phyloP scores from a whole-genome alignment of 2,888 invertebrate species.

The Lamellibrachia columna region DNA sequence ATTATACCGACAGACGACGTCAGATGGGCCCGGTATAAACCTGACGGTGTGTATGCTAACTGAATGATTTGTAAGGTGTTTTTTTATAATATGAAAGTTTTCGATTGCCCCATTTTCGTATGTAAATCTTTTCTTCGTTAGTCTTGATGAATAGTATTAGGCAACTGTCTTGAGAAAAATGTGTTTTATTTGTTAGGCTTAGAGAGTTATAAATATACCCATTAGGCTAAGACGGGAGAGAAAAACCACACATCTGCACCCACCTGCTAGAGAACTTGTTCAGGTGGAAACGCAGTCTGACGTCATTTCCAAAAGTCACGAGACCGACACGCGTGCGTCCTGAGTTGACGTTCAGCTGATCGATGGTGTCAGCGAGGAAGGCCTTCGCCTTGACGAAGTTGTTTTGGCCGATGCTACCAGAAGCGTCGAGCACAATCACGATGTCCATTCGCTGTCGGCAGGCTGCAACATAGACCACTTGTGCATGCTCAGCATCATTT shows the following conservation, averaged over 20 bases:
- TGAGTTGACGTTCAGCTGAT: not conserved
- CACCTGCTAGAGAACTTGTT: conserved; percentile 14
- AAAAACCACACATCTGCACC: not conserved
- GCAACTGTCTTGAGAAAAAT: too few species aligned
- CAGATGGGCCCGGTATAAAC: too few species aligned
- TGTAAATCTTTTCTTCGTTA: too few species aligned
- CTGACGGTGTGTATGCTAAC: too few species aligned
- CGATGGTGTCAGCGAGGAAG: conserved; percentile 11
- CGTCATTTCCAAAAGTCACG: conserved; percentile 25
- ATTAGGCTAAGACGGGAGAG: not conserved
- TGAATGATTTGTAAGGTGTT: too few species aligned
- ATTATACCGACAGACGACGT: too few species aligned
- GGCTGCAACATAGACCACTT: not conserved
- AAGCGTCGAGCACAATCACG: conserved; percentile 27
- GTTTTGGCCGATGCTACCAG: conserved; percentile 24
- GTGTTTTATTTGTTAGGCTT: not conserved
- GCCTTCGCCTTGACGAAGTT: conserved; percentile 23
- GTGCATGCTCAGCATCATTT: not conserved
- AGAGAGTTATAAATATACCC: not conserved
- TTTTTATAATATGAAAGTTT: too few species aligned
- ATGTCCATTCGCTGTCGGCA: not conserved
- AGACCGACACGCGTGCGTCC: conserved; percentile 24
- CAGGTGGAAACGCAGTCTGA: conserved; percentile 13
- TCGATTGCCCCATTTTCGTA: too few species aligned
- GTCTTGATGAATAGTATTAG: too few species aligned